Evolutionary conservation across 2,888 invertebrate genomes (phyloP), one percentile per base, ranked within the genome.

Genomic region (Oxyteleia sp.): DNA sequence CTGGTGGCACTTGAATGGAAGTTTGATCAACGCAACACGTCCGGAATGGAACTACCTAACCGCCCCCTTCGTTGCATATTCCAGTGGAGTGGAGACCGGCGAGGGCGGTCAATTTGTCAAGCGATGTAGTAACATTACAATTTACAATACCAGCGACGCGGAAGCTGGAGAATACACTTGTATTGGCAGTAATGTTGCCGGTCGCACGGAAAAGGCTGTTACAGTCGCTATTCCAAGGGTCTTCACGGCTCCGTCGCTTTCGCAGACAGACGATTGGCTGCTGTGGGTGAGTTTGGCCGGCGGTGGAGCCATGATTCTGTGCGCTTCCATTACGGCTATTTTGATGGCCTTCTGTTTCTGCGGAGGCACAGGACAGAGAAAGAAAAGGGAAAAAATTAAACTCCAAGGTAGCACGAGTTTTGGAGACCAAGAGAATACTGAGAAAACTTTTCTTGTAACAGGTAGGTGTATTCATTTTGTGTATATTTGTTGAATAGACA

Each of bases 161-260:
- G 97, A 98, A 91, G 96, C 97, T 1, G 98, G 98, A 1, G 96
- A 97, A 87, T 98, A 98, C 94, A 96, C 96, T 69, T 98, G 98
- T 93, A 95, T 95, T 88, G 97, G 97, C 0, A 95, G 94, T 88
- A 97, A 97, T 93, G 92, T 95, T 20, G 93, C 93, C 4, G 95
- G 95, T 0, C 89, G 92, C 0, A 93, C 94, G 0, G 93, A 94
- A 15, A 94, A 94, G 74, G 94, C 94, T 53, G 94, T 95, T 0
- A 95, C 95, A 86, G 94, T 96, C 15, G 95, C 95, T 78, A 93
- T 96, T 63, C 96, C 96, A 15, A 95, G 96, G 89, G 95, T 96
- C 38, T 95, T 96, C 66, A 96, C 96, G 10, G 96, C 97, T 3
- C 97, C 97, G 32, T 97, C 97, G 0, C 95, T 97, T 49, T 95